These are phyloP conservation scores for Philotrypesis tridentata DNA, from an alignment of 1,140 invertebrate genomes.

Conservation along the genomic window DNA sequence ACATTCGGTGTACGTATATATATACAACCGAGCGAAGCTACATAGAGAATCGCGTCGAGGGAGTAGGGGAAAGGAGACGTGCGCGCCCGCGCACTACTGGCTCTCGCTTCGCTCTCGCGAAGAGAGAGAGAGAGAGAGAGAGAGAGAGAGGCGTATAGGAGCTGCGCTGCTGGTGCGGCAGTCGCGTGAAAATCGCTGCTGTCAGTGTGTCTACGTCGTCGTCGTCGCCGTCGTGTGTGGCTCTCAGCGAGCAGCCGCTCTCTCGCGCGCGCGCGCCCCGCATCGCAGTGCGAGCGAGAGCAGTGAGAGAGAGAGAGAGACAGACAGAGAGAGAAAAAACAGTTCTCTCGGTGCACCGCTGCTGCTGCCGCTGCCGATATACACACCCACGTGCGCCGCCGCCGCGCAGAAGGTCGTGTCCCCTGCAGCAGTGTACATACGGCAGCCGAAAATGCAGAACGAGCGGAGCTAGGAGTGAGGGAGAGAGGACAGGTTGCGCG, in stretches of 20 bases:
- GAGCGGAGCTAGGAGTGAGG: not conserved
- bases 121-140: no score
- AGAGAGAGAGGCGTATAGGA: no score
- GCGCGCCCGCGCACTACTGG: not conserved
- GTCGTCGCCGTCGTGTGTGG: not conserved
- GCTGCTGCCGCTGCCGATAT: not conserved
- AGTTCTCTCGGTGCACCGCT: no score
- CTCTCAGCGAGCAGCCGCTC: not conserved
- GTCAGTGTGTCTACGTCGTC: conserved; percentile 44
- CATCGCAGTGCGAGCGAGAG: not conserved
- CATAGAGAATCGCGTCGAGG: not conserved
- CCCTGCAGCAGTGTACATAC: not conserved
- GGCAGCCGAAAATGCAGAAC: not conserved
- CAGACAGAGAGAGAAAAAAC: no score
- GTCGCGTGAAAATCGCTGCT: conserved; percentile 40
- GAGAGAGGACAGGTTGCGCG: not conserved
- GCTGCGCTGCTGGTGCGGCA: not conserved
- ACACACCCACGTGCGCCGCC: not conserved
- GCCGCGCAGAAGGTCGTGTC: not conserved
- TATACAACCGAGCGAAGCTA: no score
- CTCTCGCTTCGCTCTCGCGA: no score
- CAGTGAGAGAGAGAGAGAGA: no score
- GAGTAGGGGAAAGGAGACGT: not conserved
- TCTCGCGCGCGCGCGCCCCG: conserved; percentile 39
- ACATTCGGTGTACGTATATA: no score